A percentile compares a stretch with the other conserved stretches of the same genome.
phyloP scores from a whole-genome alignment of 2,113 vertebrate genomes.

The Chascanopsetta lugubris region DNA sequence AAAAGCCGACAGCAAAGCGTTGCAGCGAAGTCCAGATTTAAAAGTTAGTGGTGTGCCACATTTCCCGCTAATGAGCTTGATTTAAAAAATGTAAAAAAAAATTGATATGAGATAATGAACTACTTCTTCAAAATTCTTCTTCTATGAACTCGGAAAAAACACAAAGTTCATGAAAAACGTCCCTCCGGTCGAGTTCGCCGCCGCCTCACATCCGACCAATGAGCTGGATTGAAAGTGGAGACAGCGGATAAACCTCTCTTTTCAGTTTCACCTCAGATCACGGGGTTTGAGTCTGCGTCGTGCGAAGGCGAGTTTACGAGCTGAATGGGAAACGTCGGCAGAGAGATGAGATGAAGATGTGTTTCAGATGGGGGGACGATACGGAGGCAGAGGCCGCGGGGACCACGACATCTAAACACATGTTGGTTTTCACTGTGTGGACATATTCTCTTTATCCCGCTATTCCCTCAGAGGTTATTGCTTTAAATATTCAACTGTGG shows the following conservation, averaged over 20 bases:
- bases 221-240: conserved; percentile 27
- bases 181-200: background rate
- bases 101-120: conserved; percentile 5
- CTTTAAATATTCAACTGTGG: background rate
- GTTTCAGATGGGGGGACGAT: background rate
- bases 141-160: no score
- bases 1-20: background rate
- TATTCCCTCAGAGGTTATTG: background rate
- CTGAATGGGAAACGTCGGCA: background rate
- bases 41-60: background rate
- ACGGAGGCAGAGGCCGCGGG: background rate
- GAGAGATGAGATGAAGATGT: background rate
- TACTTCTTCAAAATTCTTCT: background rate
- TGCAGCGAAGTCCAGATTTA: background rate
- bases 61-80: conserved; percentile 18
- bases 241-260: background rate
- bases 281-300: no score
- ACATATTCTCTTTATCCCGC: no score
- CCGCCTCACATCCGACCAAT: background rate
- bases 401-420: background rate
- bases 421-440: background rate
- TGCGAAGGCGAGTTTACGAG: background rate
- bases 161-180: background rate
- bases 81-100: conserved; percentile 4
- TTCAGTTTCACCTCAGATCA: conserved; percentile 1